Conservation (phyloP, 2,797 vertebrate genomes). For the Setipinna tenuifilis region DNA sequence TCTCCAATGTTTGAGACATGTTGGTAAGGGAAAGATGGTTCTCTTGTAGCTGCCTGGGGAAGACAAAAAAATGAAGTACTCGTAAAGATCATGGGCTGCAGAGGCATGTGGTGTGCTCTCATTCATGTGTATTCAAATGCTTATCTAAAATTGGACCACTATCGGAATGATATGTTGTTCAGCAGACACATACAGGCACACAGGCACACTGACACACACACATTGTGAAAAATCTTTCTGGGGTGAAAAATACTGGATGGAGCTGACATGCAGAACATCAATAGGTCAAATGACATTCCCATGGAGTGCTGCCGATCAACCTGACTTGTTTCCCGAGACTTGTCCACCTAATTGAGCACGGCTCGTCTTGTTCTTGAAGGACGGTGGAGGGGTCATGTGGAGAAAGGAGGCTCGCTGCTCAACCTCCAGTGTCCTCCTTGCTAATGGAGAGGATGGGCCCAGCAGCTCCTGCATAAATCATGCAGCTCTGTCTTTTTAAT, state of each 20-base stretch:
- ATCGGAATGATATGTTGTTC: background rate
- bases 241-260: background rate
- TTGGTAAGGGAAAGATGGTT: background rate
- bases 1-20: background rate
- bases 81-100: background rate
- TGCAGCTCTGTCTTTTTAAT: conserved; percentile 6
- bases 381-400: background rate
- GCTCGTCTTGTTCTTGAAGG: background rate
- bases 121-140: background rate
- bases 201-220: conserved; percentile 3
- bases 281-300: background rate
- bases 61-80: no score
- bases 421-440: background rate
- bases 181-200: background rate
- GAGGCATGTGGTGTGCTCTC: background rate
- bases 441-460: background rate
- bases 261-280: background rate
- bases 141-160: background rate
- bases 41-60: background rate
- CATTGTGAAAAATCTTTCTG: background rate
- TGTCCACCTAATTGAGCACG: background rate
- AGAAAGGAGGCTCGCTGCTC: background rate
- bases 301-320: background rate
- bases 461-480: conserved; percentile 9
- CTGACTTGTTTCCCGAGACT: background rate